These are phyloP conservation scores for Neria commutata DNA, from an alignment of 2,888 invertebrate genomes.

Conservation along the genomic window DNA sequence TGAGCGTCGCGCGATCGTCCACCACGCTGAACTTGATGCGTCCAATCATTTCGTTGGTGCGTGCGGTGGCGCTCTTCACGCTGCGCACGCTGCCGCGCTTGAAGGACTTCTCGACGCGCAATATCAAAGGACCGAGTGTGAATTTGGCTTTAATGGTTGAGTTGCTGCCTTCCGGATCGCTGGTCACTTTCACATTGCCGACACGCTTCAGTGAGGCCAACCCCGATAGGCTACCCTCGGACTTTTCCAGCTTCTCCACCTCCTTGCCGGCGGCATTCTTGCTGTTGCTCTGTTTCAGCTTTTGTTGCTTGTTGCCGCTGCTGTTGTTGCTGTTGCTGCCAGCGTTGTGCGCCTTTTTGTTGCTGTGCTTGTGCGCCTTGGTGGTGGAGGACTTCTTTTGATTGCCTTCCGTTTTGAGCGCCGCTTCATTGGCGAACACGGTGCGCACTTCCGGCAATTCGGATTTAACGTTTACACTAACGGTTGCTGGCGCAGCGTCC, in stretches of 20 bases:
- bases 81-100: constrained; percentile 81
- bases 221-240: constrained; percentile 81
- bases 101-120: constrained; percentile 70
- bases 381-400: constrained; percentile 44
- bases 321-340: constrained; percentile 17
- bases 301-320: constrained; percentile 35
- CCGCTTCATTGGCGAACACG: constrained; percentile 35
- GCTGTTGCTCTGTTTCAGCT: constrained; percentile 53
- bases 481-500: background rate
- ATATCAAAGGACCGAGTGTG: constrained; percentile 76
- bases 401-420: constrained; percentile 35
- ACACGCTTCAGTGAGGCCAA: constrained; percentile 78
- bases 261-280: constrained; percentile 35
- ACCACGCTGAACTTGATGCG: constrained; percentile 77
- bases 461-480: constrained; percentile 8
- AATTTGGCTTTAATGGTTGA: constrained; percentile 85
- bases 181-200: constrained; percentile 81
- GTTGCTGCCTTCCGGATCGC: constrained; percentile 72
- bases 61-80: constrained; percentile 84
- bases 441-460: constrained; percentile 41
- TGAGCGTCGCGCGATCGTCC: constrained; percentile 80
- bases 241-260: constrained; percentile 62
- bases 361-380: constrained; percentile 49
- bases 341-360: constrained; percentile 40
- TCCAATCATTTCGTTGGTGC: constrained; percentile 85